These are phyloP conservation scores for Xiphophorus couchianus DNA, from an alignment of 2,113 vertebrate genomes.

Conservation along the genomic window DNA sequence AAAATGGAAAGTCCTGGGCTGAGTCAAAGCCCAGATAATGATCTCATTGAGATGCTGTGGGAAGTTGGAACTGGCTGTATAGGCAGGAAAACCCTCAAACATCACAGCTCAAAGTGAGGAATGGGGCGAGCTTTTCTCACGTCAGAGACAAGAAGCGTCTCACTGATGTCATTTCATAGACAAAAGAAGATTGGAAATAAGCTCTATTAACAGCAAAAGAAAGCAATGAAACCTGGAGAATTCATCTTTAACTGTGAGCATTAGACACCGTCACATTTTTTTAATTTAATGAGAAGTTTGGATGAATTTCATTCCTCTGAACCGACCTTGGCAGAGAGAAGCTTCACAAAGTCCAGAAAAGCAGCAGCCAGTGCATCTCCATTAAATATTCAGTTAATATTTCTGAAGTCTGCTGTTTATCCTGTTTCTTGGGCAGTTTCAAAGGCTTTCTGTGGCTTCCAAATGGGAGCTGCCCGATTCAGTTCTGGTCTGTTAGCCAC, in stretches of 20 bases:
- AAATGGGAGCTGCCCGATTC: slow-evolving; percentile 17
- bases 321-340: not conserved
- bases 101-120: not conserved
- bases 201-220: no score
- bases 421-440: slow-evolving; percentile 2
- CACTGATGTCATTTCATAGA: not conserved
- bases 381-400: not conserved
- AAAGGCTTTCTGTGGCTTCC: slow-evolving; percentile 9
- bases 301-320: not conserved
- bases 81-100: no score
- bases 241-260: no score
- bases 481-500: slow-evolving; percentile 27
- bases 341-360: not conserved
- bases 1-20: not conserved
- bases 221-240: not conserved
- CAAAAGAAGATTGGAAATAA: no score
- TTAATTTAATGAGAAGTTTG: no score
- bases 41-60: not conserved
- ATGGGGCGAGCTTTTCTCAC: not conserved
- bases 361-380: not conserved
- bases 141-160: not conserved
- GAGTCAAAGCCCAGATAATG: not conserved
- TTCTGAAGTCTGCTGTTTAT: not conserved
- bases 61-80: no score
- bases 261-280: no score